Percentiles rank a stretch among this genome's conserved stretches.
Evolutionary conservation across 2,797 vertebrate genomes (phyloP).

Genomic region (Alcedo quadribrachys): DNA sequence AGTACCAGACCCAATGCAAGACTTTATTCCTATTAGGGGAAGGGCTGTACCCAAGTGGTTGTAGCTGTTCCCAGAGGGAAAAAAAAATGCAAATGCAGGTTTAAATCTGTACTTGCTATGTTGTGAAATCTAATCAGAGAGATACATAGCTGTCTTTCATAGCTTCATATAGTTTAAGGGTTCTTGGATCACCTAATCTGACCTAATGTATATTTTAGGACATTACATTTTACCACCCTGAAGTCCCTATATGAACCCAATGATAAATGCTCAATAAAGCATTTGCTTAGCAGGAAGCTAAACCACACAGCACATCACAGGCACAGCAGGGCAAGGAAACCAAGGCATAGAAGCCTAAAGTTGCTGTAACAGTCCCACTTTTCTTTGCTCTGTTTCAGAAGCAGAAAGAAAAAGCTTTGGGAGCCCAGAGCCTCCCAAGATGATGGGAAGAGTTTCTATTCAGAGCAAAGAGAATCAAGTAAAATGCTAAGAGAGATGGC

Average conservation of each 20-base stretch:
- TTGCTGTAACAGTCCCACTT: not conserved
- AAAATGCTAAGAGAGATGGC: not conserved
- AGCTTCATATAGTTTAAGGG: not conserved
- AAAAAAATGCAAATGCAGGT: not conserved
- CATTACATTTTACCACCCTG: not conserved
- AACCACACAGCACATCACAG: not conserved
- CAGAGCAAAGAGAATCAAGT: not conserved
- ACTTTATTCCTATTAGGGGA: not conserved
- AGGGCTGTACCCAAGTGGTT: not conserved
- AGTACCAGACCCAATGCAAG: not conserved
- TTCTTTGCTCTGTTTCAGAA: not conserved
- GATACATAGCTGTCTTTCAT: not conserved
- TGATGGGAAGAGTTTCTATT: not conserved
- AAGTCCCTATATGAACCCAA: not conserved
- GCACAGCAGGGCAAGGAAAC: not conserved
- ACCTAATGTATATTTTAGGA: slow-evolving; percentile 18
- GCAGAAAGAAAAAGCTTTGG: not conserved
- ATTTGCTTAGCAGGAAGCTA: not conserved
- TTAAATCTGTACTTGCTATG: not conserved
- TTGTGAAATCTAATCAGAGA: not conserved
- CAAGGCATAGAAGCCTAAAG: not conserved
- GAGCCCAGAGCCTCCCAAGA: not conserved
- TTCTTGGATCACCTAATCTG: not conserved
- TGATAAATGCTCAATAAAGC: not conserved
- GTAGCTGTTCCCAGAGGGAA: not conserved